Evolutionary conservation across 2,888 invertebrate species (phyloP).

Genomic region (Anodontia alba): DNA sequence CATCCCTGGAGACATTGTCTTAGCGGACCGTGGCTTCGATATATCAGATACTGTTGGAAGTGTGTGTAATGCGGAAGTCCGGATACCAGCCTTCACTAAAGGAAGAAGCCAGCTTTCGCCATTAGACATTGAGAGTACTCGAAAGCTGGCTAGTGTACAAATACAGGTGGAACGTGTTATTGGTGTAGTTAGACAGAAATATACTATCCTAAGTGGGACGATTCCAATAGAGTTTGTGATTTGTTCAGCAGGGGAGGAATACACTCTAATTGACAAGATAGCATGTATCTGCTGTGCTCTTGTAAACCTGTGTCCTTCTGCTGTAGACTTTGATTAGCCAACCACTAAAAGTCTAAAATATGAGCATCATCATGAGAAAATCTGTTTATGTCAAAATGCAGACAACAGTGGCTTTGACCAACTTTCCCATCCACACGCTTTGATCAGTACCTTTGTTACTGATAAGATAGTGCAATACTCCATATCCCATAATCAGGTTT

Average conservation of each 20-base stretch:
- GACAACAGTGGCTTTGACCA: too few relatives aligned
- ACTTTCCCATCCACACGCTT: too few relatives aligned
- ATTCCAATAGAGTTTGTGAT: conserved; percentile 5
- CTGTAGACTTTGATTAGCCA: conserved; percentile 1
- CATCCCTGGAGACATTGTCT: conserved; percentile 37
- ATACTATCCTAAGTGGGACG: conserved; percentile 33
- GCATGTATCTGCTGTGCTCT: not conserved
- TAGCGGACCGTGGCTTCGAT: conserved; percentile 44
- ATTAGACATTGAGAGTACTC: conserved; percentile 27
- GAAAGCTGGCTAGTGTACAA: conserved; percentile 24
- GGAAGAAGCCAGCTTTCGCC: conserved; percentile 29
- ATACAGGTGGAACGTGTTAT: conserved; percentile 49
- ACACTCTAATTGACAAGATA: conserved; percentile 5
- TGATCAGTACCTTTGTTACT: too few relatives aligned
- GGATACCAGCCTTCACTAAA: conserved; percentile 45
- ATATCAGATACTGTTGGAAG: conserved; percentile 35
- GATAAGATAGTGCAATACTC: too few relatives aligned
- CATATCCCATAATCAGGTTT: too few relatives aligned
- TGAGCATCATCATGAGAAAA: conserved; percentile 4
- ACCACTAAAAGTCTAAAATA: conserved; percentile 1
- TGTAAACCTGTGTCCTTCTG: conserved; percentile 1
- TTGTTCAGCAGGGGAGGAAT: conserved; percentile 4
- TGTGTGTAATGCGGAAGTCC: conserved; percentile 21
- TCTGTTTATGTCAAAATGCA: not conserved
- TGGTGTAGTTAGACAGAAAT: conserved; percentile 40